Evolutionary conservation across 1,140 invertebrate species (phyloP).

Genomic region (Drosophila simulans): DNA sequence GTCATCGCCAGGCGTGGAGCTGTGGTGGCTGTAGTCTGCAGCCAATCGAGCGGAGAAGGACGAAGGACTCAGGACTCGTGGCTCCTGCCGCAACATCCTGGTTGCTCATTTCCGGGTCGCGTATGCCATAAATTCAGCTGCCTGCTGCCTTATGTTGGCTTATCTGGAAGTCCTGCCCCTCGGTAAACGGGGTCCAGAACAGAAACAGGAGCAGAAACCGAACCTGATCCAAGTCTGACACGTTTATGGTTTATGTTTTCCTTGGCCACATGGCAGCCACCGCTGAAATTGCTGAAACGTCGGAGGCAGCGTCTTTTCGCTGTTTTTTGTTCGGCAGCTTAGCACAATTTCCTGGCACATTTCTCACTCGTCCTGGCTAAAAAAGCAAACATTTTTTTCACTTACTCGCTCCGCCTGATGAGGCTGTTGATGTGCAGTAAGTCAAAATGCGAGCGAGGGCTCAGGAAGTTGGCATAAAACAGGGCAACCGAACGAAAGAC

Average conservation of each 20-base stretch:
- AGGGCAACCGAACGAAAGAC: slow-evolving; percentile 39
- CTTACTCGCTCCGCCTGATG: slow-evolving; percentile 62
- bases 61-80: slow-evolving; percentile 1
- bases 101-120: slow-evolving; percentile 70
- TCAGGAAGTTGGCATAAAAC: slow-evolving; percentile 23
- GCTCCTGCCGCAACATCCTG: slow-evolving; percentile 41
- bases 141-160: slow-evolving; percentile 56
- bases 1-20: slow-evolving; percentile 45
- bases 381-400: slow-evolving; percentile 69
- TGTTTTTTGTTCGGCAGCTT: slow-evolving; percentile 62
- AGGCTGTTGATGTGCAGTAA: slow-evolving; percentile 69
- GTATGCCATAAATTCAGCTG: slow-evolving; percentile 72
- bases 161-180: slow-evolving; percentile 31
- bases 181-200: slow-evolving; percentile 12
- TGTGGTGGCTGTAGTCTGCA: slow-evolving; percentile 17
- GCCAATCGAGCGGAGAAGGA: slow-evolving; percentile 34
- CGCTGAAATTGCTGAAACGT: slow-evolving; percentile 1
- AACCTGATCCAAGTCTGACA: slow-evolving; percentile 9
- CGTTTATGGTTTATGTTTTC: slow-evolving; percentile 68
- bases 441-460: slow-evolving; percentile 61
- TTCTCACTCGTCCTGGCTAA: slow-evolving; percentile 53
- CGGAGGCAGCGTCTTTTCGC: slow-evolving; percentile 28
- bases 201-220: background rate
- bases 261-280: slow-evolving; percentile 34
- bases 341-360: slow-evolving; percentile 76